These are phyloP conservation scores for Pleuronectes platessa DNA, from an alignment of 2,113 vertebrate species.

Conservation along the genomic window DNA sequence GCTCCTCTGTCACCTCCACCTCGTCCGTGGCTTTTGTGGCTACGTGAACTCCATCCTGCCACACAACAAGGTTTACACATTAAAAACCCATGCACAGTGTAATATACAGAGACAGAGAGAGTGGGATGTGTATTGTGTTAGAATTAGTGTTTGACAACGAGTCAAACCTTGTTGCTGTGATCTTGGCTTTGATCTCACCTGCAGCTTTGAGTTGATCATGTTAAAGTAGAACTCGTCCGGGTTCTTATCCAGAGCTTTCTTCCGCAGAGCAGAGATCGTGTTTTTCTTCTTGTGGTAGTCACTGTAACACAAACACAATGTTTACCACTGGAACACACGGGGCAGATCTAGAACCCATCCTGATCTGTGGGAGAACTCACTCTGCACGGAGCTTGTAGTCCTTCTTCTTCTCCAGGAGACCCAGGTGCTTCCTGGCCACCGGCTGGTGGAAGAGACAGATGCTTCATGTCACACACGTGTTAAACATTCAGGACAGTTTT, in stretches of 20 bases:
- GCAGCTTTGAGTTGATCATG: constrained; percentile 88
- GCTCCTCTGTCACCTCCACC: constrained; percentile 88
- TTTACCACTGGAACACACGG: not conserved
- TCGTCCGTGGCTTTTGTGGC: constrained; percentile 81
- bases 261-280: constrained; percentile 88
- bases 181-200: constrained; percentile 78
- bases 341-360: not conserved
- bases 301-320: constrained; percentile 68
- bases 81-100: not conserved
- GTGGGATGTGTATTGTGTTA: too few species aligned
- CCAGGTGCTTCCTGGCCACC: constrained; percentile 86
- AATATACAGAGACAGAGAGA: too few species aligned
- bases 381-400: constrained; percentile 92
- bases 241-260: constrained; percentile 95
- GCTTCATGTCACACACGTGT: not conserved
- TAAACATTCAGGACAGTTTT: not conserved
- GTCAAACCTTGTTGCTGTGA: too few species aligned
- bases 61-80: not conserved
- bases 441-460: constrained; percentile 77
- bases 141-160: too few species aligned
- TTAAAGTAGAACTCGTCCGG: constrained; percentile 97
- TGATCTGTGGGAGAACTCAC: constrained; percentile 79
- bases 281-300: constrained; percentile 94
- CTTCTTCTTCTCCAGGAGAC: constrained; percentile 95
- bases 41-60: constrained; percentile 91